These are phyloP conservation scores for Pachypanchax playfairii DNA, from an alignment of 2,113 vertebrate species.

Conservation along the genomic window DNA sequence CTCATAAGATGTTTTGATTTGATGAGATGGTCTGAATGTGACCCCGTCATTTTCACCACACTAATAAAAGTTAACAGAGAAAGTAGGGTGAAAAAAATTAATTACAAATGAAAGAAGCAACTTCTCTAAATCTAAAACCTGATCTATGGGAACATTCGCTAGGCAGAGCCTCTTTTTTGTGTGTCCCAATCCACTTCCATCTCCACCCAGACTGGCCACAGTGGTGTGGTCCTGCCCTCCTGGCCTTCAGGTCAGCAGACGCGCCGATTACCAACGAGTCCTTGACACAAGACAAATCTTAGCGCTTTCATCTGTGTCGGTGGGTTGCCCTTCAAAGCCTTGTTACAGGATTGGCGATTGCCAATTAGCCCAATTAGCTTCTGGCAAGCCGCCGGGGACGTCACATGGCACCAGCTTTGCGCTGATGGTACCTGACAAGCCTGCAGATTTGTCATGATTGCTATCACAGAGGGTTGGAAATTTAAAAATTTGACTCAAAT, in stretches of 20 bases:
- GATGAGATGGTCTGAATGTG: too few relatives aligned
- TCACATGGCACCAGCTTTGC: slow-evolving; percentile 83
- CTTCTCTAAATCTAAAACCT: slow-evolving; percentile 2
- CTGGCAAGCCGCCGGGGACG: slow-evolving; percentile 76
- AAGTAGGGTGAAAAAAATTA: not conserved
- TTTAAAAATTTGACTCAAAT: slow-evolving; percentile 26
- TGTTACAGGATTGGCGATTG: slow-evolving; percentile 83
- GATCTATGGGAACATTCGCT: slow-evolving; percentile 17
- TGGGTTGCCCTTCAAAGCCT: slow-evolving; percentile 86
- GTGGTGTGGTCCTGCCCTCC: slow-evolving; percentile 66
- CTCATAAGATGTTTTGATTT: slow-evolving; percentile 5
- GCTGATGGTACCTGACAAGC: slow-evolving; percentile 82
- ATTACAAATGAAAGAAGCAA: not conserved
- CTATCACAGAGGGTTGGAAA: slow-evolving; percentile 39
- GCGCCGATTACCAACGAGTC: slow-evolving; percentile 81
- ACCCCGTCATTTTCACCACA: too few relatives aligned
- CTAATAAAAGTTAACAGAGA: not conserved
- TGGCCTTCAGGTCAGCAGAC: slow-evolving; percentile 82
- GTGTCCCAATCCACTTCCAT: slow-evolving; percentile 17
- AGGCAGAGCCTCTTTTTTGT: slow-evolving; percentile 16
- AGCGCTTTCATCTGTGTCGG: slow-evolving; percentile 85
- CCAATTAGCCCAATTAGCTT: slow-evolving; percentile 89
- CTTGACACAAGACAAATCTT: slow-evolving; percentile 82
- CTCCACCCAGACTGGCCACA: slow-evolving; percentile 42
- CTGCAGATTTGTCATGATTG: slow-evolving; percentile 70